Percentiles rank a stretch among this genome's conserved stretches.
Evolutionary conservation across 2,888 invertebrate species (phyloP).

Genomic region (Cotesia congregata): DNA sequence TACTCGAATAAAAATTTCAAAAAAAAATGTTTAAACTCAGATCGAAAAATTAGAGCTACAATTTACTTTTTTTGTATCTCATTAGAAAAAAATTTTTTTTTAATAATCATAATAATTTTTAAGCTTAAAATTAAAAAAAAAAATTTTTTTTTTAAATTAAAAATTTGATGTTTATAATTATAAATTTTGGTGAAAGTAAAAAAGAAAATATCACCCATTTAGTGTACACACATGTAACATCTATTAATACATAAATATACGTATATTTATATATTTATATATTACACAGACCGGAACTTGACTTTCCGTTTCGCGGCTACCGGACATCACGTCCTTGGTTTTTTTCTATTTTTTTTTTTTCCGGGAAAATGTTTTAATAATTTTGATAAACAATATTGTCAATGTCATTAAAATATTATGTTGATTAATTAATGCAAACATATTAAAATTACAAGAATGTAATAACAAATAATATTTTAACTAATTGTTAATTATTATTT

Average conservation of each 20-base stretch:
- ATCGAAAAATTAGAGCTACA: too few relatives aligned
- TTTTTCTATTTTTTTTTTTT: constrained; percentile 6
- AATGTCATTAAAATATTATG: background rate
- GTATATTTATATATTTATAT: constrained; percentile 54
- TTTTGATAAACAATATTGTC: background rate
- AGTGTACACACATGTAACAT: too few relatives aligned
- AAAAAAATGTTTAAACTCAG: too few relatives aligned
- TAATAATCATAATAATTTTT: too few relatives aligned
- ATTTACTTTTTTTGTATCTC: too few relatives aligned
- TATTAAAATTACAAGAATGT: background rate
- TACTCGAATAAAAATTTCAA: too few relatives aligned
- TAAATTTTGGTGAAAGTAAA: background rate
- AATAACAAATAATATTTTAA: background rate
- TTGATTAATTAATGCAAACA: background rate
- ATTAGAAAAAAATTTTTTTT: too few relatives aligned
- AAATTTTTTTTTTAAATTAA: too few relatives aligned
- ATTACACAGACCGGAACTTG: constrained; percentile 56
- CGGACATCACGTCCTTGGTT: constrained; percentile 30
- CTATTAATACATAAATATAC: too few relatives aligned
- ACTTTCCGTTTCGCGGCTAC: constrained; percentile 50
- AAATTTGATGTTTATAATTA: background rate
- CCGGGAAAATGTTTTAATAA: constrained; percentile 5
- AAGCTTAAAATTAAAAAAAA: too few relatives aligned
- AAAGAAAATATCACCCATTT: background rate
- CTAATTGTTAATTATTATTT: too few relatives aligned